These are phyloP conservation scores for Blera fallax DNA, from an alignment of 2,888 invertebrate species.

Conservation along the genomic window DNA sequence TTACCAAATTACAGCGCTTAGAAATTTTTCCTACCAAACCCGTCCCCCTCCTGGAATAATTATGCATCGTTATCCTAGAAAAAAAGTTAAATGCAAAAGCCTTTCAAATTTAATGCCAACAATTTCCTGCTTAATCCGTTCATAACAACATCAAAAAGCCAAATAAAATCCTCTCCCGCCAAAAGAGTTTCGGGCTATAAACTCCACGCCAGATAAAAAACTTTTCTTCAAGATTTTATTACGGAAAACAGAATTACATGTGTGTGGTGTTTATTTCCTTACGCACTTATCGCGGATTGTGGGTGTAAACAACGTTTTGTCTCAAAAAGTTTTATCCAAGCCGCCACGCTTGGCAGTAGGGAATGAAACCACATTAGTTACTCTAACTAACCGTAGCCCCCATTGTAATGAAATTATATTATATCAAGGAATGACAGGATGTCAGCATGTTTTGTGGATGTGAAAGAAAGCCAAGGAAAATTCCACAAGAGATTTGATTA, in stretches of 20 bases:
- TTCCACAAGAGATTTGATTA: slow-evolving; percentile 1
- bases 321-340: background rate
- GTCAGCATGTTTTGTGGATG: background rate
- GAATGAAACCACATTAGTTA: background rate
- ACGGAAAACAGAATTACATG: background rate
- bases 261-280: background rate
- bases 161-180: background rate
- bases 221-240: background rate
- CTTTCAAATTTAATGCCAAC: background rate
- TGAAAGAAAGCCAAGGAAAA: background rate
- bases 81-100: background rate
- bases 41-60: background rate
- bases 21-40: background rate
- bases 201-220: background rate
- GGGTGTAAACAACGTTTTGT: background rate
- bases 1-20: background rate
- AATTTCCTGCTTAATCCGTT: background rate
- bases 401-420: background rate
- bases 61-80: background rate
- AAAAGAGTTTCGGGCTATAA: background rate
- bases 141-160: background rate
- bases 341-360: background rate
- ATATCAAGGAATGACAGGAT: background rate
- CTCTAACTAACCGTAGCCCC: background rate
- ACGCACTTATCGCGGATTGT: background rate